Percentiles rank a stretch among this genome's conserved stretches.
Conservation (phyloP, 2,888 invertebrate species). For the Lymantria dispar region DNA sequence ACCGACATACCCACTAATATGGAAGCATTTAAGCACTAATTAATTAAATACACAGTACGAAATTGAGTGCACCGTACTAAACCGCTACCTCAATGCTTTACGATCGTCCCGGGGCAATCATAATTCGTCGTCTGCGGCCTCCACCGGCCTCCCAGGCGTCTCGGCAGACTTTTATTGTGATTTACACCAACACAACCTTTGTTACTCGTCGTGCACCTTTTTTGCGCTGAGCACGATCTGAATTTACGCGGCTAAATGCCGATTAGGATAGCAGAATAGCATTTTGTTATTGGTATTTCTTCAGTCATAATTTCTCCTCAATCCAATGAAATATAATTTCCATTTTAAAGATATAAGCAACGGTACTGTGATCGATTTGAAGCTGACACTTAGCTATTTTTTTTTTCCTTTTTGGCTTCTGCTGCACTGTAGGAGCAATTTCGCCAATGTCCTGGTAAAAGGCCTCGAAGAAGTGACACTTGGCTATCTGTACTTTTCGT, state of each 20-base stretch:
- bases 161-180: constrained; percentile 77
- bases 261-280: too few species aligned
- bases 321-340: too few species aligned
- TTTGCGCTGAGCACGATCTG: constrained; percentile 38
- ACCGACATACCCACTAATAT: background rate
- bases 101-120: constrained; percentile 57
- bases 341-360: too few species aligned
- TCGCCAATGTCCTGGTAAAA: too few species aligned
- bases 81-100: constrained; percentile 47
- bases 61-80: constrained; percentile 40
- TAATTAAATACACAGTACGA: constrained; percentile 38
- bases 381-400: too few species aligned
- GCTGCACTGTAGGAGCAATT: too few species aligned
- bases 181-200: constrained; percentile 65
- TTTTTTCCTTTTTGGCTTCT: too few species aligned
- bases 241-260: constrained; percentile 41
- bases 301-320: too few species aligned
- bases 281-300: too few species aligned
- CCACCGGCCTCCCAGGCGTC: constrained; percentile 63
- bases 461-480: too few species aligned
- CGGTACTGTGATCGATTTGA: too few species aligned
- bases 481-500: too few species aligned
- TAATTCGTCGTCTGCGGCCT: constrained; percentile 61
- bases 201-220: constrained; percentile 39
- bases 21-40: constrained; percentile 19